Conservation (phyloP, 2,113 vertebrate species). For the Psophia crepitans region DNA sequence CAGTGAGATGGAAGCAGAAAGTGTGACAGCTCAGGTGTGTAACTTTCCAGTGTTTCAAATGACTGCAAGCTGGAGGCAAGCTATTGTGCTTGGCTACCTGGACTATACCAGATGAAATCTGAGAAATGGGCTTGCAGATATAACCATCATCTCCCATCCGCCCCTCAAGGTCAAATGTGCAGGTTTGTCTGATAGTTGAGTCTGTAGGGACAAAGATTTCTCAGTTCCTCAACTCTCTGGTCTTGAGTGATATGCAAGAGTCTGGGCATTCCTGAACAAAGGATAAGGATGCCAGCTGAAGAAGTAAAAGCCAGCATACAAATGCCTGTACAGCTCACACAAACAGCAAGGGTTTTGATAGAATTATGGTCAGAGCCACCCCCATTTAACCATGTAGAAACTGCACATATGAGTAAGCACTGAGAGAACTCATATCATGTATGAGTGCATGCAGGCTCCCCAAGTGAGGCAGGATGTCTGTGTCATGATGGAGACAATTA, state of each 20-base stretch:
- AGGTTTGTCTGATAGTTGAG: not conserved
- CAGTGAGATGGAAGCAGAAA: not conserved
- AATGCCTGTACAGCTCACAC: not conserved
- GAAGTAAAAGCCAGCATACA: not conserved
- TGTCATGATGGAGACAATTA: not conserved
- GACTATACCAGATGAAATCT: not conserved
- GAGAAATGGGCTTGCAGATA: not conserved
- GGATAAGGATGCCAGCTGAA: not conserved
- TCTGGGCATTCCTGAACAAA: not conserved
- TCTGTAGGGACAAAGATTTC: not conserved
- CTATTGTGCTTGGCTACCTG: not conserved
- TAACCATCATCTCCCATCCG: not conserved
- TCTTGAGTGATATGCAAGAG: not conserved
- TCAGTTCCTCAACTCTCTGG: not conserved
- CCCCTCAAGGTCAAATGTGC: not conserved
- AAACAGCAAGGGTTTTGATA: not conserved
- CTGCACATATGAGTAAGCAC: fast-evolving
- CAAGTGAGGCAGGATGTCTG: not conserved
- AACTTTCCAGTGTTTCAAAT: not conserved
- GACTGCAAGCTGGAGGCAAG: not conserved
- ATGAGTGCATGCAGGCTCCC: not conserved
- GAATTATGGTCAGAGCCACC: not conserved
- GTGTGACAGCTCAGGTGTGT: not conserved
- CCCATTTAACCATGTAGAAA: not conserved
- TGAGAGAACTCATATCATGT: not conserved